Evolutionary conservation across 2,888 invertebrate genomes (phyloP).

Genomic region (Brachylomia viminalis): DNA sequence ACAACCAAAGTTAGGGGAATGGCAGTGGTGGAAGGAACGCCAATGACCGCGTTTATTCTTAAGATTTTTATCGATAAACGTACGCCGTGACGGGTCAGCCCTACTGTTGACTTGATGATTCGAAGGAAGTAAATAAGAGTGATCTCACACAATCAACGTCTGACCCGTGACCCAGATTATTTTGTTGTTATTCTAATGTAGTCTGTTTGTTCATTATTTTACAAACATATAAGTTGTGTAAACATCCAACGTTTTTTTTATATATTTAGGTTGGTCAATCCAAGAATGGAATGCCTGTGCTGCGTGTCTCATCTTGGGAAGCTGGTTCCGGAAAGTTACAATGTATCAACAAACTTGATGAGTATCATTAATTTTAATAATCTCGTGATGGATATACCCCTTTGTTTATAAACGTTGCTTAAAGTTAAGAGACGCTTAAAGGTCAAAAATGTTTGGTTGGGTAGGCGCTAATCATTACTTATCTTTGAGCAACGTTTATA

Average conservation of each 20-base stretch:
- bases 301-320: background rate
- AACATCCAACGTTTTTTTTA: background rate
- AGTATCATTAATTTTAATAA: background rate
- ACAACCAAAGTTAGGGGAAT: too few relatives aligned
- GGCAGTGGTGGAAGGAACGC: too few relatives aligned
- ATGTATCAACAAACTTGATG: background rate
- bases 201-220: background rate
- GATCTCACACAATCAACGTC: conserved; percentile 1
- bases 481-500: background rate
- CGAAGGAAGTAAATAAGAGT: conserved; percentile 2
- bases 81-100: background rate
- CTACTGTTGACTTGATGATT: conserved; percentile 5
- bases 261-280: background rate
- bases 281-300: background rate
- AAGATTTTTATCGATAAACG: conserved; percentile 10
- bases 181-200: background rate
- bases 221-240: background rate
- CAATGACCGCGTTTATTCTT: too few relatives aligned
- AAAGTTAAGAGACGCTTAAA: background rate
- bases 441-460: too few relatives aligned
- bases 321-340: background rate
- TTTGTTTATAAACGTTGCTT: background rate
- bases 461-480: background rate
- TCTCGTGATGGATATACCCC: background rate
- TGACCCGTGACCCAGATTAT: conserved; percentile 6